Base-by-base conservation (phyloP, 2,888 invertebrate species). In the Zeuzera pyrina region DNA sequence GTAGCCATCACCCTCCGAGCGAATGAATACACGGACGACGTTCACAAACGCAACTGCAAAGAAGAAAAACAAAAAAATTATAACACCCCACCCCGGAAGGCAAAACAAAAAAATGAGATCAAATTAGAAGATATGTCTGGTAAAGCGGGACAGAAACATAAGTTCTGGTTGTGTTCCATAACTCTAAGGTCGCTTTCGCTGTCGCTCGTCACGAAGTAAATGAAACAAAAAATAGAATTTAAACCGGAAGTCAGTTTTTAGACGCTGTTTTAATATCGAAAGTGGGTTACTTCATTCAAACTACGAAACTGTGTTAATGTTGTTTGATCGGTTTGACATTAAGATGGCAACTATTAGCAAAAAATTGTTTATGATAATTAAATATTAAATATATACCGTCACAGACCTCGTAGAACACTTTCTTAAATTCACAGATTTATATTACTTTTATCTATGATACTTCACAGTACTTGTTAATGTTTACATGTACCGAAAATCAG, bases 41-140 rank as follows among this genome's bases (percentile, higher is more conserved):
- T 66, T 65, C 58, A 56, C 68, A 69, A 66, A 70, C 46, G 69
- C 53, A 76, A 79, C 81, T 81, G 81, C 71, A 83, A 83, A 83
- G 72, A 81, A 60, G 56, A 76, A 78, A 76, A 77, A 77, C 74
- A 68, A 67, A 64, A 61, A 71, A 65, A 68, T 66, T 56, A 69
- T 56, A 38, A 47, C 41, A 38, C 38, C 52, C 45, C 34, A 30
- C 37, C 42, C 37, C 31, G 31, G 34, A 36, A 45, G 51, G 47
- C 31, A 48, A 57, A 57, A 52, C 32, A 50, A 52, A 51, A 56
- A 49, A 37, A 41, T 29, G n/a, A 7, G 15, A 23, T 29, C 13
- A 26, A 25, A 31, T 12, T 25, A 31, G 5, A 8, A 30, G 15
- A 27, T 28, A 14, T 23, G 3, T 3, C 21, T 8, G 42, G 47